phyloP scores from a whole-genome alignment of 2,797 vertebrate genomes.

The Perodicticus potto region DNA sequence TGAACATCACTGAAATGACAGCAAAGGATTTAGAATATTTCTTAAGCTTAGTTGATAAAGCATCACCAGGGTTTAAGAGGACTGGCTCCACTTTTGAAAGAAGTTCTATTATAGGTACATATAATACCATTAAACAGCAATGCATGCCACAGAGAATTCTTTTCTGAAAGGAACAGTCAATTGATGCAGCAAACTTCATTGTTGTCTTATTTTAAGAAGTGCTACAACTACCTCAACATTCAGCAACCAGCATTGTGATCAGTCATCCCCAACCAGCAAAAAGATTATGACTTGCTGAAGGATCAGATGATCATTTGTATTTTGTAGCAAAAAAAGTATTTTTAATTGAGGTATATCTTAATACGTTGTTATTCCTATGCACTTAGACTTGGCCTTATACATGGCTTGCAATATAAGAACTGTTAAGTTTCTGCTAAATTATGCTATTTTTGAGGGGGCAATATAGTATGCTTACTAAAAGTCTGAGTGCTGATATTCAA shows the following conservation, averaged over 20 bases:
- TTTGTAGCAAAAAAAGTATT: background rate
- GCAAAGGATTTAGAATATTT: background rate
- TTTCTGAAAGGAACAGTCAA: background rate
- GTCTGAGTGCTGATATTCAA: background rate
- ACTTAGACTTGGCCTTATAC: background rate
- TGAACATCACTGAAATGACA: background rate
- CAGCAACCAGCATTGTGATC: background rate
- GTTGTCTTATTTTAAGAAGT: background rate
- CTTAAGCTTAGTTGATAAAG: background rate
- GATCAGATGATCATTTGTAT: background rate
- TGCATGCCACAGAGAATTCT: background rate
- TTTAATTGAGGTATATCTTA: background rate
- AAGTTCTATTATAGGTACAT: background rate
- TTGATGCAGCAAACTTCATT: background rate
- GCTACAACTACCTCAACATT: background rate
- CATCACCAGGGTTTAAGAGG: background rate
- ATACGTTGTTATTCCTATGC: background rate
- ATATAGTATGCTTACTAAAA: conserved; percentile 9
- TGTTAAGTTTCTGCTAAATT: conserved; percentile 45
- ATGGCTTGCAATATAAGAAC: background rate
- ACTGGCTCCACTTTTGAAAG: background rate
- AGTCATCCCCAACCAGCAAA: background rate
- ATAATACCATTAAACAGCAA: background rate
- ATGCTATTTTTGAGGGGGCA: background rate
- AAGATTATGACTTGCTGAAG: background rate